phyloP scores from a whole-genome alignment of 2,113 vertebrate genomes.

The Mesembrinibis cayennensis region DNA sequence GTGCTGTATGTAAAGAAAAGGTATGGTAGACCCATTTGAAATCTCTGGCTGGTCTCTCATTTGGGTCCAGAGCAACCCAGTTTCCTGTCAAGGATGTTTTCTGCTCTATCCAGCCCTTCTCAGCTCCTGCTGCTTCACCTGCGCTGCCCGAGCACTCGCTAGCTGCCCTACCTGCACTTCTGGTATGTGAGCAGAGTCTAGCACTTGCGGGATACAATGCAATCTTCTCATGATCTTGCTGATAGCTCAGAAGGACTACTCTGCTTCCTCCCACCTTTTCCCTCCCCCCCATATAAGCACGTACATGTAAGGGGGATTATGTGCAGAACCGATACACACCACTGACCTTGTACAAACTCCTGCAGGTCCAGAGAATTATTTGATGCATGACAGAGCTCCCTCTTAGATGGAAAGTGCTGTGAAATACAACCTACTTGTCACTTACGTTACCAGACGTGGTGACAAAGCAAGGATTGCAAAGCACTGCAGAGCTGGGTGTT shows the following conservation, averaged over 20 bases:
- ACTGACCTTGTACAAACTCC: neutral
- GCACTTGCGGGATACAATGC: neutral
- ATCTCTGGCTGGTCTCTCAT: neutral
- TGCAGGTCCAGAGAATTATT: neutral
- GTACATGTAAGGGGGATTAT: fast-evolving
- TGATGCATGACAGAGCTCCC: neutral
- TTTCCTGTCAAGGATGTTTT: neutral
- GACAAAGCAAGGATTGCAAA: neutral
- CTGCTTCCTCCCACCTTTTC: neutral
- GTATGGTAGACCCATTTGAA: neutral
- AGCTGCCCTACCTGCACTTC: neutral
- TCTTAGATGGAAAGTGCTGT: neutral
- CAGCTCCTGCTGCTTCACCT: neutral
- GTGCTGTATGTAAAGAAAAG: neutral
- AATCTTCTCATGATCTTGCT: neutral
- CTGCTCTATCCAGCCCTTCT: neutral
- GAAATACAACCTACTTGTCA: neutral
- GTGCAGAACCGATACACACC: neutral
- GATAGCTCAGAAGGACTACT: neutral
- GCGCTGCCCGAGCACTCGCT: neutral
- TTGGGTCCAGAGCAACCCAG: neutral
- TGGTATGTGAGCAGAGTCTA: neutral
- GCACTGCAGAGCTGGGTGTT: neutral
- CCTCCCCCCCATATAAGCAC: neutral
- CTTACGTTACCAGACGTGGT: neutral